Conservation (phyloP, 53 echinoderm and acorn worm species). For the Holothuria leucospilota region DNA sequence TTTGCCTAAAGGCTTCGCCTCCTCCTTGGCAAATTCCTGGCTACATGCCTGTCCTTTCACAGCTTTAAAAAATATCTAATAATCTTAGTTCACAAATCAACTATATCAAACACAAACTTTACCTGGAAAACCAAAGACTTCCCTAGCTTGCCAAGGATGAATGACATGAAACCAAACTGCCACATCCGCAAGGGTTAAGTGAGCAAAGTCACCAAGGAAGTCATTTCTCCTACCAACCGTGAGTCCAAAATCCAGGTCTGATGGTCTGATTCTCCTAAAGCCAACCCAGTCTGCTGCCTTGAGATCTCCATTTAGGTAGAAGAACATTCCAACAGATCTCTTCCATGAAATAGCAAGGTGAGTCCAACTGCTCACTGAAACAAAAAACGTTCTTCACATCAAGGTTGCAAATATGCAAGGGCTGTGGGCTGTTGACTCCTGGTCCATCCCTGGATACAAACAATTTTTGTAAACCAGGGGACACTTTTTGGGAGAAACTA, state of each 20-base stretch:
- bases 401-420: too few species aligned
- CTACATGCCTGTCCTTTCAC: too few species aligned
- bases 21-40: too few species aligned
- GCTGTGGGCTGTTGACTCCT: not conserved
- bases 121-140: constrained; percentile 77
- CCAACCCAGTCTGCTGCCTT: constrained; percentile 71
- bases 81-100: too few species aligned
- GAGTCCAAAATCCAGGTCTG: constrained; percentile 76
- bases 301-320: constrained; percentile 71
- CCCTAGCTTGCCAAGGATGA: constrained; percentile 84
- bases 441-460: not conserved
- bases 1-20: too few species aligned
- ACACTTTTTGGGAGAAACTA: too few species aligned
- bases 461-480: not conserved
- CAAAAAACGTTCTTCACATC: not conserved
- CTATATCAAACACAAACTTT: not conserved
- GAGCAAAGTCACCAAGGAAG: constrained; percentile 77
- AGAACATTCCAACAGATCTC: constrained; percentile 56
- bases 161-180: constrained; percentile 76
- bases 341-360: constrained; percentile 85
- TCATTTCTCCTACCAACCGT: constrained; percentile 91
- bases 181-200: constrained; percentile 74
- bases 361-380: constrained; percentile 62
- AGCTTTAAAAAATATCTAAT: too few species aligned
- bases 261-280: constrained; percentile 57